A percentile compares a stretch with the other conserved stretches of the same genome.
These are phyloP conservation scores for Nomada lathburiana DNA, from an alignment of 2,888 invertebrate genomes.

Conservation along the genomic window DNA sequence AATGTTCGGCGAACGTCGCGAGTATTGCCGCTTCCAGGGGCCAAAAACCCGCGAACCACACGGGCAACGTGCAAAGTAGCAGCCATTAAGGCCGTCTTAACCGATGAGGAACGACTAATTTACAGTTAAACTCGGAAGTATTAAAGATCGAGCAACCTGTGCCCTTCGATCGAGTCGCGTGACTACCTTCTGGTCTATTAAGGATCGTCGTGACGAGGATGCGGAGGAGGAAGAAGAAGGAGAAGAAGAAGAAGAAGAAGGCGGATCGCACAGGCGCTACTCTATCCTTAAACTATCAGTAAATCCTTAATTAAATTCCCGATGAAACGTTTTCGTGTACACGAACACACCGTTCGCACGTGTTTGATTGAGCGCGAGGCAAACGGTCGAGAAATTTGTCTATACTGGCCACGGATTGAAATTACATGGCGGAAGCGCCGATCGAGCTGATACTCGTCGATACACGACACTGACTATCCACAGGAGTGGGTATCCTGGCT, in stretches of 20 bases:
- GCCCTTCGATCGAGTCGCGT: slow-evolving; percentile 35
- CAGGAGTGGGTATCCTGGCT: background rate
- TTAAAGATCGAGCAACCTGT: slow-evolving; percentile 3
- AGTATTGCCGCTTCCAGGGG: background rate
- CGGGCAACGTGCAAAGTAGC: slow-evolving; percentile 80
- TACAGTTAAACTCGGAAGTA: background rate
- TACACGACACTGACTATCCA: background rate
- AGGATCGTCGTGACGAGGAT: background rate
- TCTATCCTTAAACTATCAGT: slow-evolving; percentile 66
- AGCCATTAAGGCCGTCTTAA: slow-evolving; percentile 52
- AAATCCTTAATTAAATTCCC: slow-evolving; percentile 66
- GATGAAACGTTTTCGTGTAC: slow-evolving; percentile 61
- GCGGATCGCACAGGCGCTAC: slow-evolving; percentile 47
- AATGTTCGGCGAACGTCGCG: slow-evolving; percentile 19
- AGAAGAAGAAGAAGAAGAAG: slow-evolving; percentile 28
- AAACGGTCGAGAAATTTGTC: background rate
- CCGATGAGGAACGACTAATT: background rate
- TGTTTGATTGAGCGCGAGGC: background rate
- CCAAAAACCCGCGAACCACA: slow-evolving; percentile 49
- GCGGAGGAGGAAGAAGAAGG: slow-evolving; percentile 25
- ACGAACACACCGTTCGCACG: slow-evolving; percentile 46
- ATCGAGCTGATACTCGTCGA: background rate
- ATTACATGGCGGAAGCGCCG: background rate
- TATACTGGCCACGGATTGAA: background rate
- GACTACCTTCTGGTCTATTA: slow-evolving; percentile 23